phyloP scores from a whole-genome alignment of 2,888 invertebrate genomes.

The Drosophila picticornis region DNA sequence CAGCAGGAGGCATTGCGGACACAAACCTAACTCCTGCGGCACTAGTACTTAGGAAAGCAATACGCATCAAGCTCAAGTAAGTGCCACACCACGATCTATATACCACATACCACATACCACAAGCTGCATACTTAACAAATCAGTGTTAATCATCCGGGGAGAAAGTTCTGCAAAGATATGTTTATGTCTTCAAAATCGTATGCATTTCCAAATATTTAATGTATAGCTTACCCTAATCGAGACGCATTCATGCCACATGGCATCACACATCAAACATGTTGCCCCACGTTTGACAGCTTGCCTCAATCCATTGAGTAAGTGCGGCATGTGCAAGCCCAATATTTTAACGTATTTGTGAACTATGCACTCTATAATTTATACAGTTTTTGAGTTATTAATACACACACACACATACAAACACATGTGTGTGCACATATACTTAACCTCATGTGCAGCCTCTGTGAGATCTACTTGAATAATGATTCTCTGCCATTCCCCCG shows the following conservation, averaged over 20 bases:
- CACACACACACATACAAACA: not conserved
- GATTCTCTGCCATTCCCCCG: conserved; percentile 47
- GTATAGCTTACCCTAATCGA: not conserved
- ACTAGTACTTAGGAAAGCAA: conserved; percentile 86
- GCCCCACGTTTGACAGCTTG: conserved; percentile 53
- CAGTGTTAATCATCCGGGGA: not conserved
- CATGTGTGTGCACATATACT: conserved; percentile 28
- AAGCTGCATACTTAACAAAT: not conserved
- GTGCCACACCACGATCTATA: not conserved
- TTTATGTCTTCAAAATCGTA: not conserved
- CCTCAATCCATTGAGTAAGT: conserved; percentile 28
- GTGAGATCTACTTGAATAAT: conserved; percentile 44
- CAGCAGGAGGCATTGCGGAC: conserved; percentile 85
- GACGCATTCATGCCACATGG: conserved; percentile 26
- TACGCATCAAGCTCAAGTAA: conserved; percentile 43
- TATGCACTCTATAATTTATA: conserved; percentile 61
- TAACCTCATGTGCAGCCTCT: conserved; percentile 58
- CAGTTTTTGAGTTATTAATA: conserved; percentile 64
- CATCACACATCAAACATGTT: conserved; percentile 28
- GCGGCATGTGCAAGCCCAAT: conserved; percentile 23
- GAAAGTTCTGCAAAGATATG: conserved; percentile 8
- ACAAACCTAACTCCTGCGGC: conserved; percentile 86
- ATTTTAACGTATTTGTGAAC: conserved; percentile 57
- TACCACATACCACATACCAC: not conserved
- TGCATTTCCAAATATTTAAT: not conserved